These are phyloP conservation scores for Sceloporus tristichus DNA, from an alignment of 2,113 vertebrate species.

Conservation along the genomic window DNA sequence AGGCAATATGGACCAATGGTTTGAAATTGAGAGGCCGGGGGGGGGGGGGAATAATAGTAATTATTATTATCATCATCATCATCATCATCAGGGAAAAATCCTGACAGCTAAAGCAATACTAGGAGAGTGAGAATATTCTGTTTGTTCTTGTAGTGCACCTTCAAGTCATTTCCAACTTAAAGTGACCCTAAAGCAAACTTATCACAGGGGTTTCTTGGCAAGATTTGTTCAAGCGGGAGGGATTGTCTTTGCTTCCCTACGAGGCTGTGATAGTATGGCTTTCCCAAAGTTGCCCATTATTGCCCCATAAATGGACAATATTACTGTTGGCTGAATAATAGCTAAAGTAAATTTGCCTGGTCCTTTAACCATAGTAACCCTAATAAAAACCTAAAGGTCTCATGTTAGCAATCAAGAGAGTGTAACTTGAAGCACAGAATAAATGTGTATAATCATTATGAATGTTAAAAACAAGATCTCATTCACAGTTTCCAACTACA, in stretches of 20 bases:
- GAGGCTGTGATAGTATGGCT: too few species aligned
- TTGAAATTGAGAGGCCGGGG: too few species aligned
- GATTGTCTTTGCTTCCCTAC: too few species aligned
- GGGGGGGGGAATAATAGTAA: too few species aligned
- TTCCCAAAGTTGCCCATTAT: constrained; percentile 28
- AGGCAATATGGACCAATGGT: neutral
- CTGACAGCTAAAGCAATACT: constrained; percentile 41
- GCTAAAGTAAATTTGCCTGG: constrained; percentile 63
- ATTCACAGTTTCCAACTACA: constrained; percentile 71
- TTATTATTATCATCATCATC: neutral
- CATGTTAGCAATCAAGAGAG: constrained; percentile 70
- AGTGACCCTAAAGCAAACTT: too few species aligned
- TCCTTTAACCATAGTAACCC: constrained; percentile 62
- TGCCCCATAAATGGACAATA: constrained; percentile 52
- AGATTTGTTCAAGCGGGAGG: too few species aligned
- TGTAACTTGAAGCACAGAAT: constrained; percentile 71
- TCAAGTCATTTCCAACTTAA: too few species aligned
- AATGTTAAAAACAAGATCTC: constrained; percentile 74
- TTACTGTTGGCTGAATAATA: constrained; percentile 60
- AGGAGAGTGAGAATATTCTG: constrained; percentile 55
- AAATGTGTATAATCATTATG: constrained; percentile 73
- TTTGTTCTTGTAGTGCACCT: too few species aligned
- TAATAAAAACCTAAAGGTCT: constrained; percentile 69
- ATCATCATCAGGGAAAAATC: neutral
- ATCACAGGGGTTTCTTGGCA: too few species aligned